Evolutionary conservation across 2,797 vertebrate genomes (phyloP).

Genomic region (Florisuga fusca): DNA sequence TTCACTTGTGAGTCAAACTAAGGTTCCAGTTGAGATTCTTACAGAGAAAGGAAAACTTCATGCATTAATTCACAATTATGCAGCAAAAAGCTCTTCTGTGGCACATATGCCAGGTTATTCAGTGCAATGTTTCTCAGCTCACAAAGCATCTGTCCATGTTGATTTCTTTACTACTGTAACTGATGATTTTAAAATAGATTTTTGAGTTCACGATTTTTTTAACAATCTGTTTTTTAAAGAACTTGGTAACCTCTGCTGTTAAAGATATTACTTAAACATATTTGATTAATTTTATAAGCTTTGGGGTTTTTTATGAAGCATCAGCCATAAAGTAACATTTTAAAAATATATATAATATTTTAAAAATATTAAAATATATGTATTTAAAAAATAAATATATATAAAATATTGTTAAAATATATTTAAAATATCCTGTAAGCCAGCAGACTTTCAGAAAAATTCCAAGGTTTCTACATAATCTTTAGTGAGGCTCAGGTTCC

Average conservation of each 20-base stretch:
- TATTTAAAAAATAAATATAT: too few species aligned
- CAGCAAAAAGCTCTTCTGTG: neutral
- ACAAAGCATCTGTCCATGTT: neutral
- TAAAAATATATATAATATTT: too few species aligned
- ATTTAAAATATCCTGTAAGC: neutral
- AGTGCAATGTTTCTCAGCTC: neutral
- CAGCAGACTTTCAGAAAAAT: neutral
- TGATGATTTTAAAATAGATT: neutral
- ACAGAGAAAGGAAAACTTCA: neutral
- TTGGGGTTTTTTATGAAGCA: neutral
- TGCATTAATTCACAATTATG: neutral
- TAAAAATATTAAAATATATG: too few species aligned
- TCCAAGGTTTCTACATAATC: neutral
- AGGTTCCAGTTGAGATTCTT: neutral
- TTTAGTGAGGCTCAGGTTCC: neutral
- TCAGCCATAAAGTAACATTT: neutral
- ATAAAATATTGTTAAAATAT: too few species aligned
- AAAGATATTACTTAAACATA: neutral
- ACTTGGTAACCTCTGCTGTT: neutral
- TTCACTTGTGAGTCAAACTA: neutral
- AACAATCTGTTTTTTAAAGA: neutral
- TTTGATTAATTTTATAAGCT: neutral
- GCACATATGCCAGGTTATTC: neutral
- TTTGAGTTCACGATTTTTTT: neutral
- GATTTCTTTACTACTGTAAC: neutral